Evolutionary conservation across 64 coral and sea anemone genomes (phyloP), one percentile per base, ranked within the genome.

Genomic region (Acropora yongei): DNA sequence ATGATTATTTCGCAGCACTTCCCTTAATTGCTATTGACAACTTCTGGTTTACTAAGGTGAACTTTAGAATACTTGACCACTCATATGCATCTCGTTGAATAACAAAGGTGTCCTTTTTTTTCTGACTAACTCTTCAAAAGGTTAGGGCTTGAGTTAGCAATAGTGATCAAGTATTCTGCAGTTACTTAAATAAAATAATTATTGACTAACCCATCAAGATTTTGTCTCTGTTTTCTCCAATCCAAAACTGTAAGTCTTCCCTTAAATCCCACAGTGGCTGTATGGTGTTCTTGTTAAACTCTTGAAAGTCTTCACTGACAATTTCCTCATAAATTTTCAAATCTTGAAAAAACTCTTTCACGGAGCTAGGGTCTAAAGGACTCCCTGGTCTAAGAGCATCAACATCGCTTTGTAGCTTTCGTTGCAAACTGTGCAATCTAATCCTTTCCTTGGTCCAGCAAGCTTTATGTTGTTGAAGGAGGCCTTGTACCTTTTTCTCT

Each of bases 401-500:
- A 53, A 98, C 83, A 12, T 98, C 97, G 76, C 78, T 91, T 60
- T 96, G 88, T 9, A 91, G 75, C 68, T 88, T 90, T 48, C 86
- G 87, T 49, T 95, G 91, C 45, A 96, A 90, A 74, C 90, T 95
- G 50, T 93, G 93, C 41, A 98, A 72, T 57, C 89, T 93, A 18
- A 98, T 91, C 72, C 91, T 86, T 75, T 98, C 97, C 67, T 98
- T 98, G 48, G 77, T 84, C 97, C 97, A 98, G 76, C 97, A 98
- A 79, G 91, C 76, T 91, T 88, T 98, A 57, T 98, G 97, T 3
- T 98, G 97, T 49, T 98, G 97, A 13, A 98, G 61, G 5, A 98
- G 87, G 45, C 93, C 89, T 43, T 95, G 91, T 76, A 96, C 97
- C 68, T 98, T 98, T 57, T 92, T 93, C 66, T 93, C 82, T 48